phyloP scores from a whole-genome alignment of 2,797 vertebrate species.

The Eremophila alpestris region DNA sequence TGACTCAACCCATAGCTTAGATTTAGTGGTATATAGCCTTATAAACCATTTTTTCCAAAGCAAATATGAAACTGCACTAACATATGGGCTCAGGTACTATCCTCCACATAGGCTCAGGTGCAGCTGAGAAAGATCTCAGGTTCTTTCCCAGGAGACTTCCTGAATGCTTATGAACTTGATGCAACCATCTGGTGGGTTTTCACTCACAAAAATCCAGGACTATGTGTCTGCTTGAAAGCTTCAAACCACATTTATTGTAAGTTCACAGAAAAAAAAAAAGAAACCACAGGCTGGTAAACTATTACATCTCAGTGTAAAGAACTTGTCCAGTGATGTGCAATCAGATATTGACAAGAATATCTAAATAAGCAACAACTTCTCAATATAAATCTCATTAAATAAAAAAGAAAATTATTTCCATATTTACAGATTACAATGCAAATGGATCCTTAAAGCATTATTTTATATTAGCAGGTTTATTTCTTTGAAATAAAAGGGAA shows the following conservation, averaged over 20 bases:
- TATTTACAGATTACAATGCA: conserved; percentile 80
- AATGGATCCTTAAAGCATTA: conserved; percentile 56
- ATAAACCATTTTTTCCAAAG: neutral
- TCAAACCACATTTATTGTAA: conserved; percentile 74
- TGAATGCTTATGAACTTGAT: neutral
- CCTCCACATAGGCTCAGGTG: neutral
- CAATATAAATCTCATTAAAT: conserved; percentile 72
- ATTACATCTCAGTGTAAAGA: conserved; percentile 62
- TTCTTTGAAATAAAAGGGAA: conserved; percentile 55
- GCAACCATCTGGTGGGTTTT: conserved; percentile 9
- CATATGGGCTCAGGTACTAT: neutral
- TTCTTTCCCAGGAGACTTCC: neutral
- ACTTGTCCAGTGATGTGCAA: conserved; percentile 53
- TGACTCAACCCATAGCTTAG: neutral
- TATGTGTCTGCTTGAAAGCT: conserved; percentile 46
- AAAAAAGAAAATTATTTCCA: conserved; percentile 75
- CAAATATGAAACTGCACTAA: neutral
- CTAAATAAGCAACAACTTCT: conserved; percentile 66
- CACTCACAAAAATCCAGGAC: conserved; percentile 51
- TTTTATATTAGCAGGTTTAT: conserved; percentile 5
- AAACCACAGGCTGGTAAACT: conserved; percentile 62
- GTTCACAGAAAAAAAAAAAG: neutral
- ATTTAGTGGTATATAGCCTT: neutral
- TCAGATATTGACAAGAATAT: conserved; percentile 51
- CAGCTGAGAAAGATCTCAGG: neutral